Percentiles rank a stretch among this genome's conserved stretches.
Evolutionary conservation across 2,113 vertebrate genomes (phyloP).

Genomic region (Passer montanus): DNA sequence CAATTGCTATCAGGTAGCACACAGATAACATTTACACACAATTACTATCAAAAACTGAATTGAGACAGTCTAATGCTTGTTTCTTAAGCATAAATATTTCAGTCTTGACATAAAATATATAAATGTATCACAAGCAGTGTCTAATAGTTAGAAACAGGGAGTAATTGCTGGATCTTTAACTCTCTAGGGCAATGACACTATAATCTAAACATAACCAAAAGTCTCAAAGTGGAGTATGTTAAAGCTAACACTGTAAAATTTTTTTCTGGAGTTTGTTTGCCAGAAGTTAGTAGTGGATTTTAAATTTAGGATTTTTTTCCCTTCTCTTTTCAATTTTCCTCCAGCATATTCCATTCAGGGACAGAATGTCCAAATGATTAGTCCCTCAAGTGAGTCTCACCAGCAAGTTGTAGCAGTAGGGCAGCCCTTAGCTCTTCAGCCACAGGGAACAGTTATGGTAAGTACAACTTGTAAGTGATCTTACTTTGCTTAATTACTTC

Average conservation of each 20-base stretch:
- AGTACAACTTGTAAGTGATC: slow-evolving; percentile 33
- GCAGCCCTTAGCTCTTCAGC: slow-evolving; percentile 91
- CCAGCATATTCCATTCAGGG: slow-evolving; percentile 97
- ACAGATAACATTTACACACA: not conserved
- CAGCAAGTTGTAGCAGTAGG: slow-evolving; percentile 99
- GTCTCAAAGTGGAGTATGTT: not conserved
- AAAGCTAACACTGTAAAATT: not conserved
- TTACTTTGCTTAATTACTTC: not conserved
- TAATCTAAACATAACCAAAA: not conserved
- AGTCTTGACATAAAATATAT: not conserved
- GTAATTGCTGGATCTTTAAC: not conserved
- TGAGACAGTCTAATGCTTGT: not conserved
- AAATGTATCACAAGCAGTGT: not conserved
- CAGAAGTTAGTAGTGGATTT: not conserved
- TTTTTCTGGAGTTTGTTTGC: not conserved
- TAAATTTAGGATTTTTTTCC: not conserved
- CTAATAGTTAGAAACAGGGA: not conserved
- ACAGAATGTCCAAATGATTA: slow-evolving; percentile 96
- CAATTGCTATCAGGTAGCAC: not conserved
- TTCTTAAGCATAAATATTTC: not conserved
- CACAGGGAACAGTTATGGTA: slow-evolving; percentile 98
- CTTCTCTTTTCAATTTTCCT: slow-evolving; percentile 37
- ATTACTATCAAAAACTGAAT: not conserved
- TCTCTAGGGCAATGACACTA: not conserved
- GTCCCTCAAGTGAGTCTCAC: slow-evolving; percentile 97